phyloP scores from a whole-genome alignment of 2,113 vertebrate species.

The Pyrgilauda ruficollis region DNA sequence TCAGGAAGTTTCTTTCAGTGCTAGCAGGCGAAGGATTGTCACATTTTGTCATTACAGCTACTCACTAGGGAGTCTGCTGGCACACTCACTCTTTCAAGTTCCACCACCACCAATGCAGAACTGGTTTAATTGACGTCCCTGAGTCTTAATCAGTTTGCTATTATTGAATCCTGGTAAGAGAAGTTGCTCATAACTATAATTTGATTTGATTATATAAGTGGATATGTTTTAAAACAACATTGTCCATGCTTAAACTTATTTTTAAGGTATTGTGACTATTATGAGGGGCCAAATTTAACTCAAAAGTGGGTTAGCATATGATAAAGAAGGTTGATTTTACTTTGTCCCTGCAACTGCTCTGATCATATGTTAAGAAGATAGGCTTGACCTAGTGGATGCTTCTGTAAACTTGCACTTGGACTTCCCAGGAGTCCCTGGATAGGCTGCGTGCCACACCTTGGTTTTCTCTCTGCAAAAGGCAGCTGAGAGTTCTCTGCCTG shows the following conservation, averaged over 20 bases:
- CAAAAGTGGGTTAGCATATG: background rate
- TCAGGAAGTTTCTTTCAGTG: background rate
- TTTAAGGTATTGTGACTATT: background rate
- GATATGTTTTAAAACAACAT: background rate
- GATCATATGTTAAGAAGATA: background rate
- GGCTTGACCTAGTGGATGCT: background rate
- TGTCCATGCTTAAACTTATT: background rate
- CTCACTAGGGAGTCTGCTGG: background rate
- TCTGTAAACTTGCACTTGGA: background rate
- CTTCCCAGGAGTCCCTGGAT: background rate
- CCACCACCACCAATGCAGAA: background rate
- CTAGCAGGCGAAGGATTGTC: background rate
- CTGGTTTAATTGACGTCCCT: background rate
- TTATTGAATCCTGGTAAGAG: background rate
- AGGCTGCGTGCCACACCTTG: background rate
- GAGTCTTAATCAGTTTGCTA: background rate
- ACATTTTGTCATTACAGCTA: background rate
- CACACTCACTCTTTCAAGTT: background rate
- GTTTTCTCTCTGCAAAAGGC: background rate
- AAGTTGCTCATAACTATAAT: background rate
- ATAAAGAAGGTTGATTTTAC: background rate
- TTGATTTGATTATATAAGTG: background rate
- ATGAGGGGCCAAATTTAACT: background rate
- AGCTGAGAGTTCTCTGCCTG: background rate
- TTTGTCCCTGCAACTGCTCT: background rate